Percentiles rank a stretch among this genome's conserved stretches.
Evolutionary conservation across 1,140 invertebrate genomes (phyloP).

Genomic region (Aphis craccivora): DNA sequence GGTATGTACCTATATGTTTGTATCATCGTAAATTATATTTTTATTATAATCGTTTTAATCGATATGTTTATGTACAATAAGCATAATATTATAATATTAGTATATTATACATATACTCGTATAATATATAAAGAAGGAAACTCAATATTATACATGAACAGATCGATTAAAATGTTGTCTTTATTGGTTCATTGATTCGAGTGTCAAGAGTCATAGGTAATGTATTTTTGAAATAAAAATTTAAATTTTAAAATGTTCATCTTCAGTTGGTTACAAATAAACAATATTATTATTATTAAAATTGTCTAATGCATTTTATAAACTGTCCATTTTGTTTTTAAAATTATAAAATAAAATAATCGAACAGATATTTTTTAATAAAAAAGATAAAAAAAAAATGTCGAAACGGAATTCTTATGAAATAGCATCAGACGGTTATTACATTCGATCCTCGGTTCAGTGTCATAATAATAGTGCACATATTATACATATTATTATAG

Average conservation of each 20-base stretch:
- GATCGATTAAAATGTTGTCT: background rate
- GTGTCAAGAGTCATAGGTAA: background rate
- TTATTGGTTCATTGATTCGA: background rate
- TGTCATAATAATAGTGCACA: background rate
- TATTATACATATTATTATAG: no score
- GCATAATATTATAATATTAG: no score
- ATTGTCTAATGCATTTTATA: background rate
- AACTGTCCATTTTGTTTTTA: background rate
- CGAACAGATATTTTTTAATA: background rate
- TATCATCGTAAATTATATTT: background rate
- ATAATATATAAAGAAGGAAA: background rate
- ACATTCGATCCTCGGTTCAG: background rate
- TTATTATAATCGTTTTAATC: no score
- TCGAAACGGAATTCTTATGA: background rate
- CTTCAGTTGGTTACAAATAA: no score
- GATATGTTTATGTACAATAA: no score
- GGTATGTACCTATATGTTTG: background rate
- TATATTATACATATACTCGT: no score
- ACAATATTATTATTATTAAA: background rate
- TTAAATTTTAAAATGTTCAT: no score
- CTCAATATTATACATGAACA: background rate
- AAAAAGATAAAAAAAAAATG: background rate
- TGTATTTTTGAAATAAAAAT: no score
- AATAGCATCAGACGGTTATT: background rate
- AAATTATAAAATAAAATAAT: background rate